phyloP scores from a whole-genome alignment of 2,113 vertebrate species.

The Peromyscus polionotus region DNA sequence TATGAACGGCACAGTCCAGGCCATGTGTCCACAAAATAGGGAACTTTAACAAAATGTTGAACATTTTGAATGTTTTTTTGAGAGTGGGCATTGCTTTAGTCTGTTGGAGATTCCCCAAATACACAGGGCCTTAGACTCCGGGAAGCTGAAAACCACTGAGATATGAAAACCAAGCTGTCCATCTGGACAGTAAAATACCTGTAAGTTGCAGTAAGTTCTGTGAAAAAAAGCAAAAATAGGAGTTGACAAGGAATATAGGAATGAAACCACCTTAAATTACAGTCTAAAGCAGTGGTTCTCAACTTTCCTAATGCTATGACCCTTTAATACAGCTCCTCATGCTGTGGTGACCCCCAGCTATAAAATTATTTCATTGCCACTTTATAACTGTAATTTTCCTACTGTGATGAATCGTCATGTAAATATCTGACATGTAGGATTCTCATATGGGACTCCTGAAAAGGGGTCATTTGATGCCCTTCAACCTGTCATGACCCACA shows the following conservation, averaged over 20 bases:
- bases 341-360: neutral
- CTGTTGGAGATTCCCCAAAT: neutral
- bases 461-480: neutral
- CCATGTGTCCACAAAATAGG: neutral
- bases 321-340: neutral
- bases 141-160: neutral
- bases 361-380: neutral
- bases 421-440: neutral
- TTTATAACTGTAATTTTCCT: neutral
- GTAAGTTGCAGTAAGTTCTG: neutral
- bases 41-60: neutral
- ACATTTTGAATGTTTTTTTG: neutral
- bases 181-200: neutral
- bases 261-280: neutral
- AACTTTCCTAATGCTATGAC: neutral
- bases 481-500: neutral
- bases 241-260: neutral
- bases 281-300: neutral
- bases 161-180: neutral
- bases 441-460: neutral
- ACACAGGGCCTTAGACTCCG: neutral
- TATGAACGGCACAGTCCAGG: neutral
- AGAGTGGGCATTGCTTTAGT: neutral
- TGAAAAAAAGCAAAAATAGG: conserved; percentile 28
- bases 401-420: neutral